These are phyloP conservation scores for Pseudolycoriella hygida DNA, from an alignment of 2,888 invertebrate species.

Conservation along the genomic window DNA sequence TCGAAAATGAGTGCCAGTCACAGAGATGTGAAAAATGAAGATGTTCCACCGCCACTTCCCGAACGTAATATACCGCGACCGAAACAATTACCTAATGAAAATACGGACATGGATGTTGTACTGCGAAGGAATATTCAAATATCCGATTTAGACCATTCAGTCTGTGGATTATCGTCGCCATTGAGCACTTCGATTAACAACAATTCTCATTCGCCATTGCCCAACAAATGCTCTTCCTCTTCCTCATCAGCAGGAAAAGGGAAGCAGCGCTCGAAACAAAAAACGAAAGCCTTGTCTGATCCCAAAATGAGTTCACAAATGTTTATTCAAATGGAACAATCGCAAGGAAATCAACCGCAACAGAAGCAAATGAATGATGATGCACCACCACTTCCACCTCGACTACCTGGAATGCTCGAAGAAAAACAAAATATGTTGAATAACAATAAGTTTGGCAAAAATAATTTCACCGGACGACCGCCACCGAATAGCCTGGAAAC, in stretches of 20 bases:
- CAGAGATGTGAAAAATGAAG: constrained; percentile 13
- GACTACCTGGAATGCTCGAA: constrained; percentile 31
- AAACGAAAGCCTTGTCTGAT: constrained; percentile 29
- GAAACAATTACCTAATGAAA: constrained; percentile 16
- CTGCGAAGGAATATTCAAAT: constrained; percentile 17
- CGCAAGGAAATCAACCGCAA: constrained; percentile 5
- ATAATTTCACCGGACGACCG: constrained; percentile 13
- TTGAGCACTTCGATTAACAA: neutral
- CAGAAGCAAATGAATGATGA: constrained; percentile 28
- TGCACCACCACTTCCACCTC: constrained; percentile 42
- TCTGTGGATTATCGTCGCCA: constrained; percentile 6
- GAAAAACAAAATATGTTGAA: constrained; percentile 16
- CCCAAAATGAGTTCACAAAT: constrained; percentile 30
- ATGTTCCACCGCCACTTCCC: constrained; percentile 33
- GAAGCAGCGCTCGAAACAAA: constrained; percentile 22
- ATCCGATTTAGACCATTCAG: constrained; percentile 25
- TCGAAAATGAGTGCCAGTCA: constrained; percentile 19
- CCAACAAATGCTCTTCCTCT: neutral
- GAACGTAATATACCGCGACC: constrained; percentile 31
- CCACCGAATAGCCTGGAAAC: constrained; percentile 27
- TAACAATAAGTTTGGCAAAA: constrained; percentile 6
- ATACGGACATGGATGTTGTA: constrained; percentile 8
- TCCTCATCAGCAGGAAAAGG: constrained; percentile 4
- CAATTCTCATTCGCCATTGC: neutral
- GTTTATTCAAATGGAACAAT: constrained; percentile 28